These are phyloP conservation scores for Tichodroma muraria DNA, from an alignment of 2,113 vertebrate genomes.

Conservation along the genomic window DNA sequence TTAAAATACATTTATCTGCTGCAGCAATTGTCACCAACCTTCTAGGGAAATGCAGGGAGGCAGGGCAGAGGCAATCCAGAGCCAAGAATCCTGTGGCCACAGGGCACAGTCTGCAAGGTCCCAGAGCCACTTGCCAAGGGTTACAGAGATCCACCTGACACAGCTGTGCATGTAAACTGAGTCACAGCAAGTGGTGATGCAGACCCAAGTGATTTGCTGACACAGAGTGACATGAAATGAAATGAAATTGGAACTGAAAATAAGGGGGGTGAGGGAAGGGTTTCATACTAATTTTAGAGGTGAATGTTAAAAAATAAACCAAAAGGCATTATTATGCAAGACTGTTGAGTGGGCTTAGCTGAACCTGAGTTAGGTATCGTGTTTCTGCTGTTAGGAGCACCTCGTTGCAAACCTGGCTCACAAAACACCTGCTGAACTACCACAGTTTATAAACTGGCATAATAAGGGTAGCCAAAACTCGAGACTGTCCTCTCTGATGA, in stretches of 20 bases:
- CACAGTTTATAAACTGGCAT: background rate
- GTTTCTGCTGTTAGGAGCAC: background rate
- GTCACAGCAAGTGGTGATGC: background rate
- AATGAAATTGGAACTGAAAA: background rate
- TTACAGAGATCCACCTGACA: background rate
- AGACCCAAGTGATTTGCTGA: background rate
- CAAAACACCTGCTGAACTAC: background rate
- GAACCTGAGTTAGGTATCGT: background rate
- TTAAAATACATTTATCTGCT: no score
- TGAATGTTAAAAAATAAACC: background rate
- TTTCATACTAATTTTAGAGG: background rate
- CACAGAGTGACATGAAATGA: background rate
- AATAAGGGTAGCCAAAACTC: background rate
- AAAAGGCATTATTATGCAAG: background rate
- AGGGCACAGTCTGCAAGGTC: fast-evolving
- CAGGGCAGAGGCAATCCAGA: background rate
- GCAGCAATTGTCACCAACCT: background rate
- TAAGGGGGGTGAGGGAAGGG: background rate
- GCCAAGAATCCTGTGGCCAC: background rate
- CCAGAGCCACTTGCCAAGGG: background rate
- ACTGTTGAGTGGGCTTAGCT: background rate
- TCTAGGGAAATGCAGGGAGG: background rate
- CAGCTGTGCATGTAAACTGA: fast-evolving
- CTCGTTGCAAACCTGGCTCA: background rate
- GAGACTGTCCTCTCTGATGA: background rate